A percentile compares a stretch with the other conserved stretches of the same genome.
These are phyloP conservation scores for Dasyornis broadbenti DNA, from an alignment of 2,113 vertebrate genomes.

Conservation along the genomic window DNA sequence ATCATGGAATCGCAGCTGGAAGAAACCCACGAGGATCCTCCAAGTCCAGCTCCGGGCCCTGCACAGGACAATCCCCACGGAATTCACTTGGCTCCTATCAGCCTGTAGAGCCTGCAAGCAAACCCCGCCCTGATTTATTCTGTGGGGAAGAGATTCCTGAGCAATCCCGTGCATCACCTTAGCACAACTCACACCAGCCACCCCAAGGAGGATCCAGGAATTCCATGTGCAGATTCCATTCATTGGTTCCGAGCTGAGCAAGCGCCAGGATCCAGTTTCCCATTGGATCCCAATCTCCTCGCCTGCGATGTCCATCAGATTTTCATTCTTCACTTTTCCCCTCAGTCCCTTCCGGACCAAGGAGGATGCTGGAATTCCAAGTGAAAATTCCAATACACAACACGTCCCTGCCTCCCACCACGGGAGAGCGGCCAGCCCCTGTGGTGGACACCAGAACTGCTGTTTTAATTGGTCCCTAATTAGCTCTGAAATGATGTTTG, in stretches of 20 bases:
- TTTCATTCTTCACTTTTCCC: no score
- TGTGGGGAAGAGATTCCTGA: no score
- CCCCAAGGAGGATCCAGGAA: not conserved
- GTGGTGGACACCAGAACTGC: not conserved
- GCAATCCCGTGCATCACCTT: rapidly evolving
- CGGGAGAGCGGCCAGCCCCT: not conserved
- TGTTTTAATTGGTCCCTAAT: not conserved
- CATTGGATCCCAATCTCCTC: no score
- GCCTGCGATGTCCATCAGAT: no score
- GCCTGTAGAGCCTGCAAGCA: not conserved
- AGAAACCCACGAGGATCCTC: not conserved
- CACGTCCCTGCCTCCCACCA: not conserved
- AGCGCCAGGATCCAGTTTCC: no score
- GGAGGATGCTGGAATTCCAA: not conserved
- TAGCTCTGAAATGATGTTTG: not conserved
- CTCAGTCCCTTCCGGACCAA: no score
- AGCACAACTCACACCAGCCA: rapidly evolving
- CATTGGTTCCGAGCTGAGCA: no score
- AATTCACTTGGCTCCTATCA: no score
- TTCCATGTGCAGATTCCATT: not conserved
- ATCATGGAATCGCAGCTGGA: rapidly evolving
- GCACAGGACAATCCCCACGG: not conserved
- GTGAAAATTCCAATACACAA: not conserved
- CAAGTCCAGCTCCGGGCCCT: not conserved
- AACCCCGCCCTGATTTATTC: not conserved